Conservation (phyloP, 2,797 vertebrate genomes). For the Hybognathus amarus region DNA sequence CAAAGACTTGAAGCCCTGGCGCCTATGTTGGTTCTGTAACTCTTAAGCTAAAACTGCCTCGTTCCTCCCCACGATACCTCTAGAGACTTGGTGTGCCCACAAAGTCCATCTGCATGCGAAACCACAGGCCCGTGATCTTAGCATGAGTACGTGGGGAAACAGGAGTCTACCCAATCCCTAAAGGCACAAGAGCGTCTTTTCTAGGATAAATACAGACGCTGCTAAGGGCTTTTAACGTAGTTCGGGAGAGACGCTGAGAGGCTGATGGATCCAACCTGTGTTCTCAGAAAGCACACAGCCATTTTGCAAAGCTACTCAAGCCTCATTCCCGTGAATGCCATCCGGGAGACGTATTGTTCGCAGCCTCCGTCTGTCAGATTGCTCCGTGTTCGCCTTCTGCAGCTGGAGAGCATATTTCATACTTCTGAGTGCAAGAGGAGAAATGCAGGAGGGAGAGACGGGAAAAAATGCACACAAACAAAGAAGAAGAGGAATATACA, state of each 20-base stretch:
- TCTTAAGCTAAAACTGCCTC: slow-evolving; percentile 23
- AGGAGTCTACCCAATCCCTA: slow-evolving; percentile 23
- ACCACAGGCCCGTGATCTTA: slow-evolving; percentile 25
- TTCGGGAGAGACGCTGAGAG: not conserved
- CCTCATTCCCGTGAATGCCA: slow-evolving; percentile 52
- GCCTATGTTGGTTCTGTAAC: slow-evolving; percentile 35
- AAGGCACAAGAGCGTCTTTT: slow-evolving; percentile 44
- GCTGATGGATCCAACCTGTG: slow-evolving; percentile 46
- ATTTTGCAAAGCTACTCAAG: slow-evolving; percentile 47
- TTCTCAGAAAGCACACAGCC: slow-evolving; percentile 57
- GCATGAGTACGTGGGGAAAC: slow-evolving; percentile 1
- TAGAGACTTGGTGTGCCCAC: slow-evolving; percentile 34
- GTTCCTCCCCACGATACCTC: slow-evolving; percentile 40
- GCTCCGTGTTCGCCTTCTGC: slow-evolving; percentile 57
- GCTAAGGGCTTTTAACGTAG: slow-evolving; percentile 21
- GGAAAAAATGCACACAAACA: slow-evolving; percentile 57
- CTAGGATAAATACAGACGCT: slow-evolving; percentile 32
- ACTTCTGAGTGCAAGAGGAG: slow-evolving; percentile 55
- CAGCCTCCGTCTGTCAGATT: slow-evolving; percentile 61
- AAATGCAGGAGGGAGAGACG: slow-evolving; percentile 55
- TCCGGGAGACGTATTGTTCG: slow-evolving; percentile 59
- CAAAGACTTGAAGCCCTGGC: slow-evolving; percentile 46
- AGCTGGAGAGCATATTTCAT: slow-evolving; percentile 68
- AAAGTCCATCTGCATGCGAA: slow-evolving; percentile 40
- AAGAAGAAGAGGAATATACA: slow-evolving; percentile 54